Evolutionary conservation across 1,140 invertebrate genomes (phyloP).

Genomic region (Sinonovacula constricta): DNA sequence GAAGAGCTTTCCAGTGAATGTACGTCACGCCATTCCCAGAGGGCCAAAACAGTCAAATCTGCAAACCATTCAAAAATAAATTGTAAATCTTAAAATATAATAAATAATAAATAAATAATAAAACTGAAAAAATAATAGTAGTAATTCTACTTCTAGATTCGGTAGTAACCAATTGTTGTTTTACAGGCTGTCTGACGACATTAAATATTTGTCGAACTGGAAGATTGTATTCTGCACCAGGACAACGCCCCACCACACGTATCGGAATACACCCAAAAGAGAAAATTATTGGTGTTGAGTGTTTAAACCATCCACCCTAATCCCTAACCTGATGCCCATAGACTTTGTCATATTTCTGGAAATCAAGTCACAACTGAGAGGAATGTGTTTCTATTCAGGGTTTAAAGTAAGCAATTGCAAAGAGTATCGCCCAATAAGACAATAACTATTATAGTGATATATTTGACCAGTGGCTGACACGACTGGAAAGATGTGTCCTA

Average conservation of each 20-base stretch:
- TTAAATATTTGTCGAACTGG: not conserved
- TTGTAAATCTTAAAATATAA: not conserved
- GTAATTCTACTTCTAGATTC: not conserved
- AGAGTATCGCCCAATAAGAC: not conserved
- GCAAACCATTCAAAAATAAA: not conserved
- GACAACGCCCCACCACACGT: not conserved
- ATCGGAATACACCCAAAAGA: not conserved
- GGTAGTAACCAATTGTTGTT: not conserved
- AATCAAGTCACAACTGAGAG: not conserved
- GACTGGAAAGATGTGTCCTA: not conserved
- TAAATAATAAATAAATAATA: no score
- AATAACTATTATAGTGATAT: not conserved
- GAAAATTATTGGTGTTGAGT: not conserved
- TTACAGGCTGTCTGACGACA: not conserved
- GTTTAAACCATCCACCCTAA: not conserved
- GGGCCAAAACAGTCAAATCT: not conserved
- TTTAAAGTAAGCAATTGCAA: not conserved
- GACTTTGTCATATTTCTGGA: not conserved
- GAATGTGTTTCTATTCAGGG: not conserved
- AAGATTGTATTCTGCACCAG: not conserved
- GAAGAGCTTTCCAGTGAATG: no score
- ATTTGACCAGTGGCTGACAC: not conserved
- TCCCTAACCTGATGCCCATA: not conserved
- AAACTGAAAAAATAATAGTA: not conserved
- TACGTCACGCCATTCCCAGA: not conserved